Evolutionary conservation across 1,140 invertebrate genomes (phyloP), one percentile per base, ranked within the genome.

Genomic region (Argopecten irradians): DNA sequence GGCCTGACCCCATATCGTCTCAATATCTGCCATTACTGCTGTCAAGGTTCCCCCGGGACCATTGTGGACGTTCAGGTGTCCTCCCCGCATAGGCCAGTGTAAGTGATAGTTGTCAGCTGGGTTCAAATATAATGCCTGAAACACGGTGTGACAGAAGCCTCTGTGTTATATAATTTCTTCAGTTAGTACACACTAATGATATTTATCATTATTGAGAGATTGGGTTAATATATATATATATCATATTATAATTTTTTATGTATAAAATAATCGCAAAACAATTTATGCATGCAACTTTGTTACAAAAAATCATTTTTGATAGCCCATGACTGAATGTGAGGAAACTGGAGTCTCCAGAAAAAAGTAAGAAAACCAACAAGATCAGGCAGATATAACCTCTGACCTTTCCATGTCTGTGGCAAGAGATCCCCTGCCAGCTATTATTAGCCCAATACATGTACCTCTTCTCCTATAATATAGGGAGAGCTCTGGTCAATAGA

Each of bases 21-120:
- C 97, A 55, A 99, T 93, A 94, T 99, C 98, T 88, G 97, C 97
- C 85, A 99, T 94, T 0, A 98, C 97, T 11, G 97, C 96, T 43
- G 97, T 97, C 82, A 99, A 95, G 0, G 98, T 98, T 9, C 98
- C 98, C 7, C 98, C 98, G 41, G 98, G 96, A 82, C 97, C 97
- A 55, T 91, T 85, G 95, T 99, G 98, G 11, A 99, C 92, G 96
- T 99, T 98, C 16, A 99, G 96, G 91, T 98, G 97, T 2, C 98
- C 98, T 92, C 98, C 96, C 93, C 96, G 96, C 89, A 98, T 97
- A 16, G 98, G 98, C 96, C 99, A 99, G 94, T 98, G 97, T 86
- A 99, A 96, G 93, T 98, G 98, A 93, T 97, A 99, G 86, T 88
- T 91, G 84, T 93, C 92, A 32, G 83, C 84, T 3, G 98, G 97